A percentile compares a stretch with the other conserved stretches of the same genome.
These are phyloP conservation scores for Melozone crissalis DNA, from an alignment of 2,113 vertebrate species.

Conservation along the genomic window DNA sequence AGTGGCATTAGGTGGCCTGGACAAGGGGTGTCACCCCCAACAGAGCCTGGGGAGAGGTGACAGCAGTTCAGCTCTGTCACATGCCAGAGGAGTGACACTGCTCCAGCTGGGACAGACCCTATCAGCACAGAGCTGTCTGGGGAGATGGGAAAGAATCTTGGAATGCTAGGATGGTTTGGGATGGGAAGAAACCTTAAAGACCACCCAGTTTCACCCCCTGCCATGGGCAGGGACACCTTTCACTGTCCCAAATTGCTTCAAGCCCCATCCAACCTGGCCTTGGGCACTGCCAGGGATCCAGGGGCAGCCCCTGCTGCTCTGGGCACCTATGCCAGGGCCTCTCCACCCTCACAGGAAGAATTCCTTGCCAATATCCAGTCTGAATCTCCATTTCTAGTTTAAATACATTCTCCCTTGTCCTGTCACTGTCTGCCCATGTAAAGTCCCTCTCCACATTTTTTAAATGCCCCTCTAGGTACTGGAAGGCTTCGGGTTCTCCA, in stretches of 20 bases:
- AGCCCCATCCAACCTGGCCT: accelerated
- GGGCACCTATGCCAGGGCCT: neutral
- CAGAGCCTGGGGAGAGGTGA: neutral
- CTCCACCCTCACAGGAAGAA: accelerated
- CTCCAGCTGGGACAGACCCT: neutral
- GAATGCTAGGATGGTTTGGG: neutral
- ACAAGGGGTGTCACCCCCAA: neutral
- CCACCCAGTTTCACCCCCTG: neutral
- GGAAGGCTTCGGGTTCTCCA: neutral
- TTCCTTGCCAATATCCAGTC: neutral
- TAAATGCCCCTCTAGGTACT: neutral
- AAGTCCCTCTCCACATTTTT: neutral
- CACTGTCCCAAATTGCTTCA: accelerated
- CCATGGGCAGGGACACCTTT: neutral
- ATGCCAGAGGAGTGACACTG: neutral
- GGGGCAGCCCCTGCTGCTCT: neutral
- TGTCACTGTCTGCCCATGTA: neutral
- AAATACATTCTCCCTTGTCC: neutral
- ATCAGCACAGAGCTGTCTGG: neutral
- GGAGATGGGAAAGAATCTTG: neutral
- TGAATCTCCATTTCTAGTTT: neutral
- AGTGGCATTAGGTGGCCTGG: neutral
- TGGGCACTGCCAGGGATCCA: neutral
- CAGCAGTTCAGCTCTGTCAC: neutral
- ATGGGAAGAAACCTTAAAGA: neutral